Evolutionary conservation across 2,888 invertebrate species (phyloP).

Genomic region (Merodon equestris): DNA sequence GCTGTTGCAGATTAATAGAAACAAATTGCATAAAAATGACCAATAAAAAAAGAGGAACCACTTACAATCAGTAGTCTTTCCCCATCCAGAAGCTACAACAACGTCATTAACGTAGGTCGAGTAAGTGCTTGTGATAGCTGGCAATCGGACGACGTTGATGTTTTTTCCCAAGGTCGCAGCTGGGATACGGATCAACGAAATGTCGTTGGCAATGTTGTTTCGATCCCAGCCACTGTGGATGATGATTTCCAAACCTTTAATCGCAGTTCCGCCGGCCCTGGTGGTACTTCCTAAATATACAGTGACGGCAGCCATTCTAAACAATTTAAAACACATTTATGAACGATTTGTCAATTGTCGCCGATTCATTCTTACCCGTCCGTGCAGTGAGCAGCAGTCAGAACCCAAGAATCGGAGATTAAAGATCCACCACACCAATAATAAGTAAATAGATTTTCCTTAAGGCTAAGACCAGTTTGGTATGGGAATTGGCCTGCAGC

Average conservation of each 20-base stretch:
- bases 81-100: constrained; percentile 47
- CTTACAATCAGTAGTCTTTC: constrained; percentile 39
- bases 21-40: not conserved
- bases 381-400: constrained; percentile 72
- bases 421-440: constrained; percentile 72
- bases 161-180: constrained; percentile 65
- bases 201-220: constrained; percentile 57
- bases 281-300: constrained; percentile 66
- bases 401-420: constrained; percentile 68
- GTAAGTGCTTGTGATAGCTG: constrained; percentile 7
- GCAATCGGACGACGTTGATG: constrained; percentile 32
- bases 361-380: constrained; percentile 51
- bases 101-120: not conserved
- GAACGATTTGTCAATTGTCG: not conserved
- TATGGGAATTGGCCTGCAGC: constrained; percentile 15
- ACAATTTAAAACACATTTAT: not conserved
- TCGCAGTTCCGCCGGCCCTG: not conserved
- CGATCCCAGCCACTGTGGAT: constrained; percentile 54
- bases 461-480: constrained; percentile 36
- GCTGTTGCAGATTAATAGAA: not conserved
- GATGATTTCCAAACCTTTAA: not conserved
- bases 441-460: too few species aligned
- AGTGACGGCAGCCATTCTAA: constrained; percentile 67
- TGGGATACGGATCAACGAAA: constrained; percentile 51
- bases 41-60: not conserved